phyloP scores from a whole-genome alignment of 2,113 vertebrate species.

The Coreoperca whiteheadi region DNA sequence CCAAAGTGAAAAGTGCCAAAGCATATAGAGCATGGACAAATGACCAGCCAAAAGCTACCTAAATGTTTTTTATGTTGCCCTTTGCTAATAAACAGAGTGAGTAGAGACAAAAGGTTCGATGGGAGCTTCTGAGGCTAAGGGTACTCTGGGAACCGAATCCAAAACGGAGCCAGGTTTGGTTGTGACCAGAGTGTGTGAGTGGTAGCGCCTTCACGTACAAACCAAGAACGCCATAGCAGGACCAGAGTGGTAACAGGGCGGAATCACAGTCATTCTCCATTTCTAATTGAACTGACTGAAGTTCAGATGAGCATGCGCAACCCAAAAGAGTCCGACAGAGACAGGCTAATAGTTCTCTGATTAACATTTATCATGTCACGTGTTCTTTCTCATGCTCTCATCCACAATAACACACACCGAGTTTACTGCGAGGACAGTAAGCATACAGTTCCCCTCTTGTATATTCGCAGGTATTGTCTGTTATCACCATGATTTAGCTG shows the following conservation, averaged over 20 bases:
- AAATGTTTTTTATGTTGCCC: neutral
- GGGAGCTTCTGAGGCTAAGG: conserved; percentile 2
- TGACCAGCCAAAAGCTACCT: too few relatives aligned
- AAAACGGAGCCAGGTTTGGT: conserved; percentile 1
- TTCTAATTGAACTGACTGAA: conserved; percentile 29
- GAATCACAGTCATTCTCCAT: conserved; percentile 13
- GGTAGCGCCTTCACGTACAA: neutral
- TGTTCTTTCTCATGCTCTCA: neutral
- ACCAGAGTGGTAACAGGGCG: neutral
- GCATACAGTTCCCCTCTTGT: neutral
- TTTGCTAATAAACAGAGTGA: neutral
- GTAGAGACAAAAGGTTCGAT: neutral
- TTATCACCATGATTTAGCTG: neutral
- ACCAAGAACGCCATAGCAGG: neutral
- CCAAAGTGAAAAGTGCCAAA: too few relatives aligned
- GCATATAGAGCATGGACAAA: too few relatives aligned
- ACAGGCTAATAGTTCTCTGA: conserved; percentile 15
- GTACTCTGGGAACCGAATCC: neutral
- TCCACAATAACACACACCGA: neutral
- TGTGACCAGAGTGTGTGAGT: neutral
- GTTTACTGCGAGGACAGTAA: neutral
- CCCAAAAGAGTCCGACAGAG: conserved; percentile 9
- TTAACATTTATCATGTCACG: neutral
- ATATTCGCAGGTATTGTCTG: conserved; percentile 4
- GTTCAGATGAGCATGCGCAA: conserved; percentile 26